Conservation (phyloP, 2,113 vertebrate species). For the Glaucidium brasilianum region DNA sequence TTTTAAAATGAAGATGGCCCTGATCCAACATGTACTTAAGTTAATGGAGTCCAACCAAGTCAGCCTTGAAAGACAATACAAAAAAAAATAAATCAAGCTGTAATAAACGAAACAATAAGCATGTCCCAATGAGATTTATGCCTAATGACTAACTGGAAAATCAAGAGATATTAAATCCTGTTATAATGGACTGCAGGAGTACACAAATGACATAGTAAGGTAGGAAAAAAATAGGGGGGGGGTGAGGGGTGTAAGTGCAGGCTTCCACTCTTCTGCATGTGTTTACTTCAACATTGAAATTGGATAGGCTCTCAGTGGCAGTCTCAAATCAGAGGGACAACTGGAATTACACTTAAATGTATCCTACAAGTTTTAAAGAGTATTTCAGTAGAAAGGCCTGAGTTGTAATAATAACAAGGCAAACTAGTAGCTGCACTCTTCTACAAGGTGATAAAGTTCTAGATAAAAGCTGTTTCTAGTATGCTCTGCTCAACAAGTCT, state of each 20-base stretch:
- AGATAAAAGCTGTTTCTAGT: background rate
- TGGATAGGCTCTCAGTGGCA: background rate
- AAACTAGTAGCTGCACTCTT: background rate
- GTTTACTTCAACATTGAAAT: background rate
- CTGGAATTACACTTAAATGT: background rate
- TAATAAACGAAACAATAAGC: background rate
- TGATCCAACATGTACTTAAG: background rate
- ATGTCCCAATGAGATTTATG: background rate
- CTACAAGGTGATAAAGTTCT: background rate
- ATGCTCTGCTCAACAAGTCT: background rate
- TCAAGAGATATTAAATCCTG: background rate
- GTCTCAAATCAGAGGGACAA: background rate
- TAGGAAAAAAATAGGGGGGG: rapidly evolving
- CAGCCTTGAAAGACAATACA: background rate
- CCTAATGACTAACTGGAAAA: background rate
- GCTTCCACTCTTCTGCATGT: background rate
- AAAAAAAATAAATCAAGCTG: background rate
- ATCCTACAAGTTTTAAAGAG: background rate
- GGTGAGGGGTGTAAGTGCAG: background rate
- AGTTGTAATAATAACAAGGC: background rate
- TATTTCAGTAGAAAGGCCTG: background rate
- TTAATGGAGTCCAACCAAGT: background rate
- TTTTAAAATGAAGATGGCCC: background rate
- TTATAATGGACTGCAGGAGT: background rate
- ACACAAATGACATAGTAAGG: background rate